Base-by-base conservation (phyloP, 2,113 vertebrate genomes). In the Cyprinus carpio region DNA sequence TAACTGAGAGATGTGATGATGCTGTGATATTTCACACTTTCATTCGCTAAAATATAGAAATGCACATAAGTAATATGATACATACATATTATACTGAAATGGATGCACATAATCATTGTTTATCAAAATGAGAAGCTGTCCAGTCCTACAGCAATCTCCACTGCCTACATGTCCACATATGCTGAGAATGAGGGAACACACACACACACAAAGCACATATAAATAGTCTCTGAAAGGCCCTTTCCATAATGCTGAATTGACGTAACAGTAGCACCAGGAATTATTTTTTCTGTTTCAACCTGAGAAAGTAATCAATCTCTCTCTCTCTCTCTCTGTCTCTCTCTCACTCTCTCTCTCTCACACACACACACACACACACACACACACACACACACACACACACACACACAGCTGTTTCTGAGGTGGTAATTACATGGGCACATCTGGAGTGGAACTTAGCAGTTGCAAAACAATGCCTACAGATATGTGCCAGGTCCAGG, bases 391-490 rank as follows among this genome's bases (percentile, higher is more conserved):
- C 37, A 49, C 64, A 85, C 11, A 64, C 27, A 87, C 71, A 81
- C 65, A 58, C 56, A 77, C 77, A 81, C 75, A 71, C 91, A 86
- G 75, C 75, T 88, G 88, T 84, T 88, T 85, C 43, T 78, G 56
- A 69, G 77, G 62, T 56, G 81, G 81, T 88, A 92, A 90, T 87
- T 88, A 67, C 84, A 82, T 75, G 67, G 67, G 81, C 84, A 92
- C 91, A 88, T 88, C 88, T 90, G 90, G 86, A 85, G 34, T 69
- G n/a, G 34, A 83, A 89, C 65, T 84, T 82, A 72, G 88, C 87
- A 85, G 82, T 71, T 77, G 82, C 82, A 67, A 20, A 89, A 84
- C 83, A 86, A 71, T 34, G 43, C 83, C 51, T 54, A 10, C 25
- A 84, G 56, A 84, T 29, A 76, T 71, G 46, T 82, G 80, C 80